Percentiles rank a stretch among this genome's conserved stretches.
Evolutionary conservation across 2,113 vertebrate genomes (phyloP).

Genomic region (Xiphophorus hellerii): DNA sequence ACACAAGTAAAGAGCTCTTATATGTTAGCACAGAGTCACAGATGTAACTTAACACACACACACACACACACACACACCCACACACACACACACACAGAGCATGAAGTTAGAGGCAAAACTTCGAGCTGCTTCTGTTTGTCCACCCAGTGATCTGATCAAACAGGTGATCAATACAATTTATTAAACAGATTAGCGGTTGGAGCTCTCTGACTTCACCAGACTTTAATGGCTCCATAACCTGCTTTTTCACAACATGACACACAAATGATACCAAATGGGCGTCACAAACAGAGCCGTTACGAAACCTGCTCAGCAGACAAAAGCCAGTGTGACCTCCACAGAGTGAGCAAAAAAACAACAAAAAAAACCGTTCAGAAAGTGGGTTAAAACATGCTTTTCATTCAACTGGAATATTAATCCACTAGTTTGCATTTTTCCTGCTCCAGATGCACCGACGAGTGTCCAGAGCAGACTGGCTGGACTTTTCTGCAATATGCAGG

Average conservation of each 20-base stretch:
- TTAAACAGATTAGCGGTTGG: neutral
- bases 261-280: constrained; percentile 49
- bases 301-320: constrained; percentile 44
- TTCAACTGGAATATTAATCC: too few species aligned
- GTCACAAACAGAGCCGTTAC: constrained; percentile 26
- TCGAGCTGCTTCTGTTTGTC: constrained; percentile 33
- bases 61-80: constrained; percentile 30
- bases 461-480: too few species aligned
- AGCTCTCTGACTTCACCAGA: neutral
- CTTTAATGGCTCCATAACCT: constrained; percentile 19
- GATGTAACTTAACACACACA: constrained; percentile 28
- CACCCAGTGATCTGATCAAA: neutral
- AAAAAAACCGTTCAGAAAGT: constrained; percentile 1
- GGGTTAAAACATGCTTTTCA: too few species aligned
- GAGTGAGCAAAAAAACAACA: neutral
- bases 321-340: constrained; percentile 13
- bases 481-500: too few species aligned
- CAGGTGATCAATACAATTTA: constrained; percentile 25
- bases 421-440: too few species aligned
- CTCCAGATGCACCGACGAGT: too few species aligned
- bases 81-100: constrained; percentile 12
- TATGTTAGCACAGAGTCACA: constrained; percentile 43
- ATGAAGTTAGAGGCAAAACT: constrained; percentile 30
- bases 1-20: constrained; percentile 72
- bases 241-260: constrained; percentile 21